Conservation (phyloP, 2,888 invertebrate species). For the Gasteruption jaculator region DNA sequence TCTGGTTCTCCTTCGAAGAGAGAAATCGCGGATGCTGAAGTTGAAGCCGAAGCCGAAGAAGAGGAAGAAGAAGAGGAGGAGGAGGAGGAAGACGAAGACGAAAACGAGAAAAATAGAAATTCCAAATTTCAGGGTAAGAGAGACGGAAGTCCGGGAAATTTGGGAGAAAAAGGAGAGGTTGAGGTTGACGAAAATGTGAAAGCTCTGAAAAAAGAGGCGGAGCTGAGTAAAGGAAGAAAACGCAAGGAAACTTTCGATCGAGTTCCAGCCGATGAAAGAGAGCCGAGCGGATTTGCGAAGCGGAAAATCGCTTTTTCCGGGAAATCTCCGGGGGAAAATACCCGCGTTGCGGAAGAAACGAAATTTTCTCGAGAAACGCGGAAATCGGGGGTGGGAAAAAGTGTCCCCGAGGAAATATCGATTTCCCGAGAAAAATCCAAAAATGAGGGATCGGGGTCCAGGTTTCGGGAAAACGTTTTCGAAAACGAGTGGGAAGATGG, state of each 20-base stretch:
- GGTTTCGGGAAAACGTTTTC: background rate
- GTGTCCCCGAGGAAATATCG: slow-evolving; percentile 5
- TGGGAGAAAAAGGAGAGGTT: slow-evolving; percentile 11
- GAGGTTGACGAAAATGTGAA: slow-evolving; percentile 10
- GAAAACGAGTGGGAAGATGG: slow-evolving; percentile 18
- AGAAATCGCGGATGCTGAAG: too few species aligned
- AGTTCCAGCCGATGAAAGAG: too few species aligned
- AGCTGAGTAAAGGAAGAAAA: too few species aligned
- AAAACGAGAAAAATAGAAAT: slow-evolving; percentile 3
- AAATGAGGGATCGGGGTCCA: slow-evolving; percentile 10
- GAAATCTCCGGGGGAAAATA: too few species aligned
- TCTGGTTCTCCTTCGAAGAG: too few species aligned
- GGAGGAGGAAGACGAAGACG: slow-evolving; percentile 15
- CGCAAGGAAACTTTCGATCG: too few species aligned
- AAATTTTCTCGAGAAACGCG: too few species aligned
- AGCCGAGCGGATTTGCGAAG: too few species aligned
- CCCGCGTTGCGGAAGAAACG: slow-evolving; percentile 12
- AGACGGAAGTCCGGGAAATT: slow-evolving; percentile 3
- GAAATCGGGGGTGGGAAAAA: slow-evolving; percentile 8
- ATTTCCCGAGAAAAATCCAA: slow-evolving; percentile 9
- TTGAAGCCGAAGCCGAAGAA: slow-evolving; percentile 26
- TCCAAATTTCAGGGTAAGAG: background rate
- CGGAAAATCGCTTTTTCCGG: too few species aligned
- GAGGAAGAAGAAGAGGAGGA: slow-evolving; percentile 26
- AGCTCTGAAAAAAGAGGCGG: too few species aligned